Evolutionary conservation across 1,140 invertebrate genomes (phyloP).

Genomic region (Elymnias hypermnestra): DNA sequence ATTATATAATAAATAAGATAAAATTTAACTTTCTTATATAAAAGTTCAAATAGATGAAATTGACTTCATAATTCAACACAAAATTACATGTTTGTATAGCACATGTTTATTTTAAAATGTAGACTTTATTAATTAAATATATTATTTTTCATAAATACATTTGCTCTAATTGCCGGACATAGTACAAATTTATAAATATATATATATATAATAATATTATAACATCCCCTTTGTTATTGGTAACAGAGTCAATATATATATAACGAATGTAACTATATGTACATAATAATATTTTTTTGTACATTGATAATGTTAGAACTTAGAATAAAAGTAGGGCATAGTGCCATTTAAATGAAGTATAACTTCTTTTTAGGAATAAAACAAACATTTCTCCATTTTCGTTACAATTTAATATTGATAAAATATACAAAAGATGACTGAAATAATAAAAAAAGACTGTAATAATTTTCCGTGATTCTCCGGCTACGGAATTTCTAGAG

Average conservation of each 20-base stretch:
- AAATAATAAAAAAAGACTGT: background rate
- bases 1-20: conserved; percentile 32
- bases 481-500: conserved; percentile 2
- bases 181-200: conserved; percentile 10
- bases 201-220: conserved; percentile 1
- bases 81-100: conserved; percentile 48
- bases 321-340: conserved; percentile 1
- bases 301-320: conserved; percentile 3
- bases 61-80: conserved; percentile 56
- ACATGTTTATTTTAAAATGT: conserved; percentile 11
- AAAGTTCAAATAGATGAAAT: conserved; percentile 61
- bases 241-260: conserved; percentile 11
- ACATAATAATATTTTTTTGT: background rate
- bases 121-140: background rate
- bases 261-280: conserved; percentile 8
- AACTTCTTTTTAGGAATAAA: background rate
- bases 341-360: background rate
- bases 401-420: conserved; percentile 1
- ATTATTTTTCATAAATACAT: conserved; percentile 5
- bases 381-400: background rate
- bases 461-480: background rate
- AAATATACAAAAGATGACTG: background rate
- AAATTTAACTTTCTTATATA: conserved; percentile 43
- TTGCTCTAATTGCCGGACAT: conserved; percentile 10
- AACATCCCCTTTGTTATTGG: conserved; percentile 7